These are phyloP conservation scores for Calycopis cecrops DNA, from an alignment of 1,140 invertebrate genomes.

Conservation along the genomic window DNA sequence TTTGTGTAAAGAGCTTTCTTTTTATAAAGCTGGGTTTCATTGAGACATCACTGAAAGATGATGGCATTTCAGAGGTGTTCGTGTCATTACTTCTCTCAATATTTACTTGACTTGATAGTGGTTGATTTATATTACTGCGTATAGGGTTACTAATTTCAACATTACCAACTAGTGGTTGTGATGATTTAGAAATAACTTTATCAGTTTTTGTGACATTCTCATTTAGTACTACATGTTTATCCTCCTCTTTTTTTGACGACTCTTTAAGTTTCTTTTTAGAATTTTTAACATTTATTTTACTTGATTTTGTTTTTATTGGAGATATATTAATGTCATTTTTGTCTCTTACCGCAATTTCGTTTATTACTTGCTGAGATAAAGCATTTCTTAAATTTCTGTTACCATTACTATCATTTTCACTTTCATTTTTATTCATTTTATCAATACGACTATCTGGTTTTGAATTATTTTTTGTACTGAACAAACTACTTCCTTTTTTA, in stretches of 20 bases:
- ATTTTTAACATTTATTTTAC: slow-evolving; percentile 9
- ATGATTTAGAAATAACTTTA: slow-evolving; percentile 38
- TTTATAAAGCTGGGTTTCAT: slow-evolving; percentile 63
- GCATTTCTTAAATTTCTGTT: slow-evolving; percentile 12
- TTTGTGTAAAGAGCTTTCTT: slow-evolving; percentile 62
- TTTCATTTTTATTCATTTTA: neutral
- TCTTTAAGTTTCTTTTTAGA: neutral
- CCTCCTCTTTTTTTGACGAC: slow-evolving; percentile 9
- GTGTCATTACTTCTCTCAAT: slow-evolving; percentile 23
- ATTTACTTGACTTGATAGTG: slow-evolving; percentile 14
- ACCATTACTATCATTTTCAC: slow-evolving; percentile 15
- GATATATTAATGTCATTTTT: slow-evolving; percentile 1
- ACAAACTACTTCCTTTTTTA: neutral
- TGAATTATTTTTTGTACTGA: neutral
- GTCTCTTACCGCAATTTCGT: slow-evolving; percentile 12
- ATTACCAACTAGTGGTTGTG: slow-evolving; percentile 24
- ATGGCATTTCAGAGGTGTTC: slow-evolving; percentile 21
- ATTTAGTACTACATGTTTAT: slow-evolving; percentile 1
- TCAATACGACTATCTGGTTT: neutral
- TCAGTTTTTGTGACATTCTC: slow-evolving; percentile 21
- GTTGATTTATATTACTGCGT: slow-evolving; percentile 13
- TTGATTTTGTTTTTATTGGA: slow-evolving; percentile 27
- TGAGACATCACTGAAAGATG: slow-evolving; percentile 40
- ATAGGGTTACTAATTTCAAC: slow-evolving; percentile 13
- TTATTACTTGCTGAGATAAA: neutral